Conservation (phyloP, 2,113 vertebrate species). For the Centropristis striata region DNA sequence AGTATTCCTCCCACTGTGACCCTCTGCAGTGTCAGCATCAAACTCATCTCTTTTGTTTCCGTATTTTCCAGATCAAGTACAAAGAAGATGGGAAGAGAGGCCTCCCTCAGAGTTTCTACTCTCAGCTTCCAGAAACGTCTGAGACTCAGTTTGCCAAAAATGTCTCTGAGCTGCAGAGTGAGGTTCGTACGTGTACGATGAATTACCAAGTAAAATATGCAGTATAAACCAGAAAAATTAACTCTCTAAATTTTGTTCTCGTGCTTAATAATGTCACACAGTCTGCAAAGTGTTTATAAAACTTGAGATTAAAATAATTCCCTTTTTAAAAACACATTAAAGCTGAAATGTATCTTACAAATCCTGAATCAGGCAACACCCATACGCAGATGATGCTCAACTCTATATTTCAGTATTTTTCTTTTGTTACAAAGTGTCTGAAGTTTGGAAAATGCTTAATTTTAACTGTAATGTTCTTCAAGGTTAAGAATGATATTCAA, state of each 20-base stretch:
- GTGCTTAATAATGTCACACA: no score
- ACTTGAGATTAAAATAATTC: no score
- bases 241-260: no score
- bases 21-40: neutral
- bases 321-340: no score
- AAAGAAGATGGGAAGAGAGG: constrained; percentile 54
- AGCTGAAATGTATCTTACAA: neutral
- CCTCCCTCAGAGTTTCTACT: constrained; percentile 73
- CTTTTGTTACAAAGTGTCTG: neutral
- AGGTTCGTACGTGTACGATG: no score
- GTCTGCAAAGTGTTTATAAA: no score
- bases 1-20: no score
- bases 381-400: constrained; percentile 23
- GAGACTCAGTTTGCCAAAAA: constrained; percentile 55
- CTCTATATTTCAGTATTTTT: neutral
- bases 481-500: no score
- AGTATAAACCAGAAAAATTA: no score
- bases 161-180: constrained; percentile 87
- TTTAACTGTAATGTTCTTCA: no score
- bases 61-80: constrained; percentile 71
- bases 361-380: neutral
- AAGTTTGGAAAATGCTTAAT: no score
- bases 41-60: neutral
- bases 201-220: no score
- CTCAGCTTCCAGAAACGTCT: constrained; percentile 63